Base-by-base conservation (phyloP, 1,140 invertebrate genomes). In the Drosophila ficusphila region DNA sequence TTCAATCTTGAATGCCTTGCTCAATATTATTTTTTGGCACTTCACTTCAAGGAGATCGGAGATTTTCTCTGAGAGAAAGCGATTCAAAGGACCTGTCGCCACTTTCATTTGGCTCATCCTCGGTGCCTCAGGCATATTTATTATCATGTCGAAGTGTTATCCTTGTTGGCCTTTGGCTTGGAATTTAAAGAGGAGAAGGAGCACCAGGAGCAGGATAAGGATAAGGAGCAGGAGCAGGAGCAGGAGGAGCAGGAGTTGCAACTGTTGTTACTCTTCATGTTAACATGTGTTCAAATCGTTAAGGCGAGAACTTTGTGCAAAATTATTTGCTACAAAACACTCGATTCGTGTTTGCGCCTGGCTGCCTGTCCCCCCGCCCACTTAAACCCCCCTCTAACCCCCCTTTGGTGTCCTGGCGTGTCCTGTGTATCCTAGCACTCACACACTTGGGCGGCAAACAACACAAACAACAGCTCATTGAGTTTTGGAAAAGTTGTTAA, bases 271-370 rank as follows among this genome's bases (percentile, higher is more conserved):
- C 62, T 86, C 58, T 69, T 81, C 82, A 81, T 86, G 81, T 86
- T 86, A 86, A 86, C 81, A 86, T 86, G 81, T 86, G 81, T 88
- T 86, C 82, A 81, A 88, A 86, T 86, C 81, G 81, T 86, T 86
- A 86, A 86, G 81, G 81, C 82, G 82, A 86, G 81, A 86, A 86
- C 81, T 86, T 88, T 86, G 82, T 77, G 82, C 81, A 86, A 86
- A 86, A 86, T 86, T 86, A 86, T 86, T 86, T 86, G 82, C 81
- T 73, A 85, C 81, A 81, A 79, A 86, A 86, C 81, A 86, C 81
- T 85, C 81, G 72, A 85, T 44, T 62, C 81, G 72, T 85, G 81
- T 86, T 85, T 85, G 76, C 79, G 76, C 79, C 79, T 72, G 65
- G 60, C 79, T 77, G 64, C 23, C 29, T 61, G 21, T n/a, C n/a